These are phyloP conservation scores for Alviniconcha strummeri DNA, from an alignment of 2,888 invertebrate species.

Conservation along the genomic window DNA sequence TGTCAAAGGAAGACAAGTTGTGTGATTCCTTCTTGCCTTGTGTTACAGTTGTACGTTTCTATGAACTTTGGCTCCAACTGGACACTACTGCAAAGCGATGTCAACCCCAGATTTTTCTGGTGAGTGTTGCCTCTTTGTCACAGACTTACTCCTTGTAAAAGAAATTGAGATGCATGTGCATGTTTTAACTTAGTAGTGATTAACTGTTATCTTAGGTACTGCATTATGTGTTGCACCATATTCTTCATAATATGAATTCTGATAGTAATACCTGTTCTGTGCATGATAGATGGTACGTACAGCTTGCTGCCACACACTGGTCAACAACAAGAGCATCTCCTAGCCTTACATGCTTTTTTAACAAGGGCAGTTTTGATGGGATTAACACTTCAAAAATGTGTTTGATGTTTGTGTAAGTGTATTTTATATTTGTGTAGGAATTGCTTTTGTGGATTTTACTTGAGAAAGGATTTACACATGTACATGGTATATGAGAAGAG, in stretches of 20 bases:
- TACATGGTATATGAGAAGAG: background rate
- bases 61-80: conserved; percentile 18
- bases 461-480: background rate
- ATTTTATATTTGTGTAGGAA: background rate
- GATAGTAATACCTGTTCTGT: background rate
- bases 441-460: background rate
- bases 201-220: too few relatives aligned
- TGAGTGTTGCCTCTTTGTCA: background rate
- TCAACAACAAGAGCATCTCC: too few relatives aligned
- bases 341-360: too few relatives aligned
- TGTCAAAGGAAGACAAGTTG: too few relatives aligned
- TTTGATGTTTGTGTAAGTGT: background rate
- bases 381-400: background rate
- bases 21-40: background rate
- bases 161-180: too few relatives aligned
- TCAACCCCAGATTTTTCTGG: conserved; percentile 27
- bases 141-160: background rate
- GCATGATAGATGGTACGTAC: background rate
- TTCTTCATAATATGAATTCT: too few relatives aligned
- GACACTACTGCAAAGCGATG: conserved; percentile 23
- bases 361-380: too few relatives aligned
- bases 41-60: conserved; percentile 22
- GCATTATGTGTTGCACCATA: too few relatives aligned
- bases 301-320: too few relatives aligned
- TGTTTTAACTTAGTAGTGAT: too few relatives aligned